Evolutionary conservation across 2,113 vertebrate species (phyloP), one percentile per base, ranked within the genome.

Genomic region (Leucosticte australis): DNA sequence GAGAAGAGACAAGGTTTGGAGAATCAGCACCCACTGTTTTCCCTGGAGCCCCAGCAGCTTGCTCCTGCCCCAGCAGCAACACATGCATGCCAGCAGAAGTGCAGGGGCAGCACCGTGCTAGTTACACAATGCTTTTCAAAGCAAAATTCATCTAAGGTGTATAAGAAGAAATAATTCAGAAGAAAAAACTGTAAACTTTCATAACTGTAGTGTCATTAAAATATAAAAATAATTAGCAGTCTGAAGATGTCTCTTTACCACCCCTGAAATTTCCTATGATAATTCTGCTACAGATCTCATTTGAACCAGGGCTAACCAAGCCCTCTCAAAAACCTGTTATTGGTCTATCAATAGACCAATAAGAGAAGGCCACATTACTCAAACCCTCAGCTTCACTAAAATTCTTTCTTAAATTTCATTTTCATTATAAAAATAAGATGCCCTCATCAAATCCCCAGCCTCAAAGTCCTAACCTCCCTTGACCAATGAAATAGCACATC

Each of bases 141-240:
- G 70, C 76, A 59, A 65, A 90, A 94, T 57, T 68, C 8, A 55
- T 69, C 62, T 46, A 94, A 94, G 79, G 57, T 13, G 3, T 81
- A 26, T 44, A 87, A 57, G 55, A 69, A 23, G 70, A 84, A 88
- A 76, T 60, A 78, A 78, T 76, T 79, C 70, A 91, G 59, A 94
- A 94, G 83, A 49, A 93, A 75, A 88, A n/a, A 16, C 9, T 92
- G 94, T 97, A 97, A 98, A 97, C 97, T 96, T 94, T 94, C 63
- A 75, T 62, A 96, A 96, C 78, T 97, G 97, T 98, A 98, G 97
- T 98, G 98, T 98, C 94, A 75, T 71, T 27, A 52, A 65, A 56
- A 63, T 31, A 44, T 47, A 17, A 14, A 59, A 57, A 84, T 60
- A 76, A 84, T 19, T 71, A 94, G 62, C 89, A 71, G 60, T 81